Percentiles rank a stretch among this genome's conserved stretches.
phyloP scores from a whole-genome alignment of 92 coral and sea anemone species.

The Paragorgia papillata region DNA sequence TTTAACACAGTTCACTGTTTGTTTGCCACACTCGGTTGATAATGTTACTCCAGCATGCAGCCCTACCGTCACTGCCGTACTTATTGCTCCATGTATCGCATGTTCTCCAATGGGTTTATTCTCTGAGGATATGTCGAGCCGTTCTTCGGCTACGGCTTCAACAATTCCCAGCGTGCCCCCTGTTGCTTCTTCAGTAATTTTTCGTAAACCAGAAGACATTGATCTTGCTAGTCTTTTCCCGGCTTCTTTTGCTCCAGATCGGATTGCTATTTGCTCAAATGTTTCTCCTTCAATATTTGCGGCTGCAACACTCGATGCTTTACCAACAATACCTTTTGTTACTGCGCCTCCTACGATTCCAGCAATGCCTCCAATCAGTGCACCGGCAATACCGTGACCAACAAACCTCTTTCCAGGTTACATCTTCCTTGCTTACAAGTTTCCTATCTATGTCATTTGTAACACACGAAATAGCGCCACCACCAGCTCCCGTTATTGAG shows the following conservation, averaged over 20 bases:
- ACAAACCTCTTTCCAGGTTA: conserved; percentile 42
- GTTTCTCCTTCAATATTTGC: conserved; percentile 6
- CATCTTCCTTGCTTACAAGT: conserved; percentile 40
- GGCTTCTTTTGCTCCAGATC: not conserved
- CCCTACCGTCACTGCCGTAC: too few relatives aligned
- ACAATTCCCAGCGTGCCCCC: not conserved
- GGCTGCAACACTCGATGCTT: conserved; percentile 17
- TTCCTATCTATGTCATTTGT: conserved; percentile 11
- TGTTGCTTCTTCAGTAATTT: not conserved
- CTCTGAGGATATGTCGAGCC: conserved; percentile 3
- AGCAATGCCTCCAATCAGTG: conserved; percentile 26
- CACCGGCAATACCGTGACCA: conserved; percentile 39
- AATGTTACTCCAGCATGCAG: too few relatives aligned
- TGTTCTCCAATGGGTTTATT: not conserved
- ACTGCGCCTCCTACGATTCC: conserved; percentile 44
- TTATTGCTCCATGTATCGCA: too few relatives aligned
- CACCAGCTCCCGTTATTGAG: conserved; percentile 39
- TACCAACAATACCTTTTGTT: conserved; percentile 22
- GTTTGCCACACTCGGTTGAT: too few relatives aligned
- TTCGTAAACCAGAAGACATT: too few relatives aligned
- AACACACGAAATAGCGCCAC: conserved; percentile 18
- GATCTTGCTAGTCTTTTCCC: too few relatives aligned
- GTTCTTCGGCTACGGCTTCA: conserved; percentile 2
- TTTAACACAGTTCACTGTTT: too few relatives aligned
- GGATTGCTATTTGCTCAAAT: not conserved